Evolutionary conservation across 2,888 invertebrate genomes (phyloP), one percentile per base, ranked within the genome.

Genomic region (Leptinotarsa peninsularis): DNA sequence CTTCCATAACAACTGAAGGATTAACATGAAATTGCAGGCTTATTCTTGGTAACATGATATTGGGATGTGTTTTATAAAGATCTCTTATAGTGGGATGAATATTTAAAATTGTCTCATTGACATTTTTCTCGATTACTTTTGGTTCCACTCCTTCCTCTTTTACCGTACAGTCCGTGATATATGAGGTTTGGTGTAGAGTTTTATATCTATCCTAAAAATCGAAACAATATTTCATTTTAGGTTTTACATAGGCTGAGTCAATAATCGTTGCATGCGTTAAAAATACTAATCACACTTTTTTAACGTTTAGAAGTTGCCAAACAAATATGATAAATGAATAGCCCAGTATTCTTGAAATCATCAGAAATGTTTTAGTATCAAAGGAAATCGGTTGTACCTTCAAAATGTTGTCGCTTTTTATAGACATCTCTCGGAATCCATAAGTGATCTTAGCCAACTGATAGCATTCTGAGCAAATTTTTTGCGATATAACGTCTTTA

Each of bases 1-100:
- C 80, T 17, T 78, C 60, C 66, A 84, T 72, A 5, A 79, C 80
- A 2, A 84, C 80, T 18, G 71, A 73, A 21, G 83, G 83, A n/a
- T 74, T 63, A 4, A 79, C 60, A 67, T 83, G 66, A 1, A 71
- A 72, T n/a, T 76, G 67, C 21, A 81, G 23, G 54, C 78, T 78
- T 21, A 69, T 49, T 17, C 74, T 67, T 1, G 83, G 82, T 10
- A 84, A 21, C 71, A 70, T 79, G 60, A 83, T 67, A 18, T 76
- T 69, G 0, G 83, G 82, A 72, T 82, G 72, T 2, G 49, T 33
- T 71, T 73, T 75, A 58, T 78, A 76, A 5, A 82, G 66, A 49
- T 79, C 49, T 63, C 67, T 68, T 15, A 83, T 72, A 2, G 80
- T 81, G 27, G 80, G 75, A 76, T 83, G 83, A 13, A 78, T 52